Base-by-base conservation (phyloP, 1,140 invertebrate genomes). In the Diabrotica undecimpunctata region DNA sequence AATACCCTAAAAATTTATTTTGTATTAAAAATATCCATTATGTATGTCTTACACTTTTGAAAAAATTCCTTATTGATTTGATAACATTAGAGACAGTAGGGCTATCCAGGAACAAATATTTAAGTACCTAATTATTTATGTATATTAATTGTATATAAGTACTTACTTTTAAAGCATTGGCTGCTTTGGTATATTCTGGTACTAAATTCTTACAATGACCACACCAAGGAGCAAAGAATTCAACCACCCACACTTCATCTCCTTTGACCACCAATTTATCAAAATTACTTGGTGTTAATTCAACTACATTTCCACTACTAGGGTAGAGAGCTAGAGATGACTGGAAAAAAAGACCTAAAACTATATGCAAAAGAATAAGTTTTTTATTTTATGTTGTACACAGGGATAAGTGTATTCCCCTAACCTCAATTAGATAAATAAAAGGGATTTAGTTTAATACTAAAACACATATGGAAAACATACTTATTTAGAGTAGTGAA, bases 221-320 rank as follows among this genome's bases (percentile, higher is more conserved):
- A 80, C 92, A 96, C 95, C 95, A 97, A 0, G 94, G 94, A 0
- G 95, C 95, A 81, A 86, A 97, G 79, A 96, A 97, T 77, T 96
- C 93, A n/a, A 97, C 90, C 55, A 97, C 81, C 94, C 94, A 97
- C 54, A 97, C 80, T 72, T 90, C 86, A 81, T 96, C 91, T 69
- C 91, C 88, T 68, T 94, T 86, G 59, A 90, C 82, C 7, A 99
- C 96, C 74, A 90, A 81, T 69, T 82, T 86, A 68, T 99, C 88
- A 79, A 99, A 99, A 83, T 97, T 98, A 35, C 82, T 82, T 6
- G 90, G 86, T n/a, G 90, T 97, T 25, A 99, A 82, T 70, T 97
- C 91, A 7, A 99, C 83, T 6, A 99, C 96, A 78, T 92, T 92
- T 65, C 92, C 92, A 35, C 83, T 84, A 2, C 89, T 84, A 9